Base-by-base conservation (phyloP, 1,140 invertebrate genomes). In the Drosophila biarmipes region DNA sequence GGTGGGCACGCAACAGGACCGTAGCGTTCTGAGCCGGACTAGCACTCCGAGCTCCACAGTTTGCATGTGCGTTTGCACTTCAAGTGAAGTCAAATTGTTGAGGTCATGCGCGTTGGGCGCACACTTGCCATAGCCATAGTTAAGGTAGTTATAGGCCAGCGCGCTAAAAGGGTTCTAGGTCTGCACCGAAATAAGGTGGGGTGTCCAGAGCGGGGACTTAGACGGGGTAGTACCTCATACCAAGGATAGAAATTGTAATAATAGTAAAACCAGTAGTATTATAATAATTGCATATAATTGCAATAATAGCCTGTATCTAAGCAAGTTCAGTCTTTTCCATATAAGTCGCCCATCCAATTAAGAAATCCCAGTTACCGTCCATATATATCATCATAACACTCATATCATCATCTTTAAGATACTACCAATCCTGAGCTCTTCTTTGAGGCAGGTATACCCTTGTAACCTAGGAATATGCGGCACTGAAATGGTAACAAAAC, bases 31-130 rank as follows among this genome's bases (percentile, higher is more conserved):
- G n/a, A 38, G 17, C 57, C 21, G 57, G 49, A 2, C 56, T 10
- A 54, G 52, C 38, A 38, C 53, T 46, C 11, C 49, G 29, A 38
- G 72, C 14, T 4, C 58, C 58, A 31, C 42, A n/a, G 57, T 63
- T 69, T 77, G 64, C 64, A 75, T 84, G 84, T 84, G 84, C 85
- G 78, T 85, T 78, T 77, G 80, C 82, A 80, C 84, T 84, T 79
- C 63, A 87, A 89, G 58, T 84, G 61, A 76, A 76, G 64, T 77
- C 80, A 89, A 89, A 89, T 84, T 84, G 84, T 63, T 89, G 76
- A 89, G 85, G 84, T 89, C 84, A 89, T 89, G 84, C 84, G 79
- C 84, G 84, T 87, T 87, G 85, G 37, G 84, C 71, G 79, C 79
- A 89, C 75, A 79, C 80, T 81, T 86, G 48, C 63, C 63, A 24